Base-by-base conservation (phyloP, 2,888 invertebrate species). In the Tetragnatha montana region DNA sequence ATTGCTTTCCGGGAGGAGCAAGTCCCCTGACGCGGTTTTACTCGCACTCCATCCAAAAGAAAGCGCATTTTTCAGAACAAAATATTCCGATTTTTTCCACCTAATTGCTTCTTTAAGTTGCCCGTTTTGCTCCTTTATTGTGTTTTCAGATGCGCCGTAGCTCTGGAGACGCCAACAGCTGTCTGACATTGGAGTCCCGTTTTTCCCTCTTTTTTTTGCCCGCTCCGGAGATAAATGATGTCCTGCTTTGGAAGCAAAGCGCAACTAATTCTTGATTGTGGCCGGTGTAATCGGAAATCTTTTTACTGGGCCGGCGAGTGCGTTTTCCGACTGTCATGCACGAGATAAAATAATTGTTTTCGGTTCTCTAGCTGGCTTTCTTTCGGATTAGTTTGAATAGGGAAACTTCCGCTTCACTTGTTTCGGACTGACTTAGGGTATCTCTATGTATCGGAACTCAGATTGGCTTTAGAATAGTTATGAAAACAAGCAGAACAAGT, bases 81-180 rank as follows among this genome's bases (percentile, higher is more conserved):
- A 87, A 87, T 78, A 87, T 87, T 87, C 81, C 17, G 49, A 75
- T 74, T 87, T 87, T 81, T 75, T 69, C 69, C 49, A 35, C 86
- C 35, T 75, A 87, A 75, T 87, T 87, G 87, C 69, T 80, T 68
- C 47, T 74, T 75, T 83, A 83, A 83, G 87, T 81, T 81, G 81
- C 80, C 87, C 81, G 69, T 75, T 80, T 87, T 87, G 73, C 69
- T 87, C 81, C 80, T 87, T 87, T 87, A 87, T 87, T 87, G 87
- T 74, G 87, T 78, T 87, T 60, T 81, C 81, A 69, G 80, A 87
- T 73, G 17, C 87, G 49, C 74, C 60, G 87, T 75, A 81, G 74
- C 75, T 74, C 68, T n/a, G 68, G 74, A 81, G 87, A 87, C 74
- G 74, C 68, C 80, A 87, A 81, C 87, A 87, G 87, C 74, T 87